These are phyloP conservation scores for Cheilinus undulatus DNA, from an alignment of 2,113 vertebrate genomes.

Conservation along the genomic window DNA sequence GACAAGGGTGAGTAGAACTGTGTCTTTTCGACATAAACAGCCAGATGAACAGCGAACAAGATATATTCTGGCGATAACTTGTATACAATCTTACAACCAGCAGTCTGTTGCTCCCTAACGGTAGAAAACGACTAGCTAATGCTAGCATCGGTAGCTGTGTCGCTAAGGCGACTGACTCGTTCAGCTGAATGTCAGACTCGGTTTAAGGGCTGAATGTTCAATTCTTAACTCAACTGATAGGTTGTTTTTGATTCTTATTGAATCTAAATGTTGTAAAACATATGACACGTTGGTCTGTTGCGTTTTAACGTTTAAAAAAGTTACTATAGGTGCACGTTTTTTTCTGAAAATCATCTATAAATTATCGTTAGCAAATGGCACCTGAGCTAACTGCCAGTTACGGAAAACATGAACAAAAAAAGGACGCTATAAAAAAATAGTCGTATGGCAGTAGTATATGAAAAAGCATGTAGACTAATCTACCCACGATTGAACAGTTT, in stretches of 20 bases:
- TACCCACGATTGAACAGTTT: no score
- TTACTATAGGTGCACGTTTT: fast-evolving
- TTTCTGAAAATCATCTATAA: not conserved
- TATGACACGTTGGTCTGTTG: no score
- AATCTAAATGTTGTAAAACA: no score
- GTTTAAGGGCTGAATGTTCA: no score
- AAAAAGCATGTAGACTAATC: no score
- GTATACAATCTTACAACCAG: not conserved
- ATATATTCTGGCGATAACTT: not conserved
- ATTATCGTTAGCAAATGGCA: not conserved
- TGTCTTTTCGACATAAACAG: not conserved
- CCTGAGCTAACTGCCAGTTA: conserved; percentile 7
- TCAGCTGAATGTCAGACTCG: not conserved
- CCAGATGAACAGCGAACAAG: fast-evolving
- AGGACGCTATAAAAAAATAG: no score
- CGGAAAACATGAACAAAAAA: no score
- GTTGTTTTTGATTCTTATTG: no score
- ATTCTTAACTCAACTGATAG: no score
- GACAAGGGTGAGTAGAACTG: conserved; percentile 59
- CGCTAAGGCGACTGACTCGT: not conserved
- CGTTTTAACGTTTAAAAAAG: not conserved
- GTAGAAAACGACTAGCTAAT: not conserved
- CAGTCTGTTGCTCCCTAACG: not conserved
- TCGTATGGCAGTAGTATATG: no score
- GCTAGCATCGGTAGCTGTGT: not conserved